Evolutionary conservation across 2,797 vertebrate species (phyloP).

Genomic region (Galaxias olidus): DNA sequence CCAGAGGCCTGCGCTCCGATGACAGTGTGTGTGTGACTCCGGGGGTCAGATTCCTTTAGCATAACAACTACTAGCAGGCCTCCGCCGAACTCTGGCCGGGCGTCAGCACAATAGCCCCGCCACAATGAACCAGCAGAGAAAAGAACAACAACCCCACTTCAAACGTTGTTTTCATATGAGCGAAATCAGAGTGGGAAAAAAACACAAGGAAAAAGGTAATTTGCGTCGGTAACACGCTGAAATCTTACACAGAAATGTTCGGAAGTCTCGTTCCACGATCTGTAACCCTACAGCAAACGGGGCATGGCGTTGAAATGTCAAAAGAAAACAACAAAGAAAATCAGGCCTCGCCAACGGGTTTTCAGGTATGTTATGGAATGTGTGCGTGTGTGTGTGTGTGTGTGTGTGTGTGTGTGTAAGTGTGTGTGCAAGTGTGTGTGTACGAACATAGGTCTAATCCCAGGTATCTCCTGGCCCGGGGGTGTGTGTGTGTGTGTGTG

Average conservation of each 20-base stretch:
- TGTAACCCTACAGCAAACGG: no score
- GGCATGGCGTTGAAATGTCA: no score
- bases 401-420: no score
- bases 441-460: slow-evolving; percentile 21
- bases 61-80: slow-evolving; percentile 64
- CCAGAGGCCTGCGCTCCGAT: slow-evolving; percentile 67
- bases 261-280: no score
- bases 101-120: slow-evolving; percentile 60
- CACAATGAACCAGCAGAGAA: slow-evolving; percentile 35
- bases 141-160: slow-evolving; percentile 6
- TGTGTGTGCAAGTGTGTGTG: not conserved
- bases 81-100: slow-evolving; percentile 52
- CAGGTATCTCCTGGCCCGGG: slow-evolving; percentile 39
- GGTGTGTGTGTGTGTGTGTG: slow-evolving; percentile 21
- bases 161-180: not conserved
- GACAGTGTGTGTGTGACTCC: slow-evolving; percentile 69
- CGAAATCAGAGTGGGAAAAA: no score
- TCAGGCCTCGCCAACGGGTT: no score
- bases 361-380: not conserved
- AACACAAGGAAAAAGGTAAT: no score
- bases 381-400: no score
- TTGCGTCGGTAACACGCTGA: no score
- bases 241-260: no score
- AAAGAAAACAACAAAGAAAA: no score
- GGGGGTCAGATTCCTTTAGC: slow-evolving; percentile 76